A percentile compares a stretch with the other conserved stretches of the same genome.
Evolutionary conservation across 1,140 invertebrate genomes (phyloP).

Genomic region (Zaprionus vittiger): DNA sequence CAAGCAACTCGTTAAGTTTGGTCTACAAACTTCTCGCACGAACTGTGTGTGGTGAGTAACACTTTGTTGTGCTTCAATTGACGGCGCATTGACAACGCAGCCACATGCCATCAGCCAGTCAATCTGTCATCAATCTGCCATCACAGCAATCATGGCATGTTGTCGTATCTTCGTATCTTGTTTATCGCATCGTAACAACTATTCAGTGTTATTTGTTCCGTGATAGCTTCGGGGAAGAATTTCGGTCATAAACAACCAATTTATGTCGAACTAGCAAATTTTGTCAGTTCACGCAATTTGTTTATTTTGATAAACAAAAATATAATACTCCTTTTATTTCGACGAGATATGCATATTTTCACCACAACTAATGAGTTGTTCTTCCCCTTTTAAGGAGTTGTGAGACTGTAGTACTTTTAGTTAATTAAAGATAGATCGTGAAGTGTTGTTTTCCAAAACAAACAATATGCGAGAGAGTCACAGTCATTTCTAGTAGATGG

Average conservation of each 20-base stretch:
- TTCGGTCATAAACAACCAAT: constrained; percentile 33
- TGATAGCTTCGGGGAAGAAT: constrained; percentile 55
- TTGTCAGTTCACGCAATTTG: constrained; percentile 14
- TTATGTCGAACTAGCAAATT: constrained; percentile 17
- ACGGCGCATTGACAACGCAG: constrained; percentile 33
- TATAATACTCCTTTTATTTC: constrained; percentile 22
- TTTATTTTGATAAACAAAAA: constrained; percentile 36
- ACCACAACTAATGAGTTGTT: constrained; percentile 24
- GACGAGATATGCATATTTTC: constrained; percentile 34
- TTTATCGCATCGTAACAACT: constrained; percentile 45
- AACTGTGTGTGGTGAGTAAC: constrained; percentile 44
- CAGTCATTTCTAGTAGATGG: background rate
- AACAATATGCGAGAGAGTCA: background rate
- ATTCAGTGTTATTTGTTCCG: constrained; percentile 24
- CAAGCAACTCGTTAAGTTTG: constrained; percentile 51
- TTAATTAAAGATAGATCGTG: constrained; percentile 35
- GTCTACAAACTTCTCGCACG: constrained; percentile 51
- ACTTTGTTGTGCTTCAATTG: constrained; percentile 40
- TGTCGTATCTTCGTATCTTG: constrained; percentile 51
- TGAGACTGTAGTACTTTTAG: constrained; percentile 3
- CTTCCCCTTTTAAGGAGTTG: background rate
- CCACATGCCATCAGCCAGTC: constrained; percentile 22
- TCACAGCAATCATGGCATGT: constrained; percentile 38
- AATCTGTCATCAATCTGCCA: constrained; percentile 15
- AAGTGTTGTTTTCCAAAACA: background rate